Base-by-base conservation (phyloP, 2,113 vertebrate genomes). In the Mesocricetus auratus region DNA sequence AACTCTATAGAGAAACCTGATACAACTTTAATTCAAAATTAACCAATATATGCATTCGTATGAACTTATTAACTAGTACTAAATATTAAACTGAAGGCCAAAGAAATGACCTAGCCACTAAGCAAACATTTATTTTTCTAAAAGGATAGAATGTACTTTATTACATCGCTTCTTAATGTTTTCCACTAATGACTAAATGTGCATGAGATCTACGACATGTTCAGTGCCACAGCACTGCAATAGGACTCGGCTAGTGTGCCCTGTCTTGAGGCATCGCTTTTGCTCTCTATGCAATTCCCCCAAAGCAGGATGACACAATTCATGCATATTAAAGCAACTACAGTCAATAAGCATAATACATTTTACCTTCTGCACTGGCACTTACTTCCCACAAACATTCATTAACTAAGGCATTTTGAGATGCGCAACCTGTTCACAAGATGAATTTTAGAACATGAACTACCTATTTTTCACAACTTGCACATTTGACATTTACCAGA, bases 111-210 rank as follows among this genome's bases (percentile, higher is more conserved):
- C 9, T 47, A 47, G 42, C 85, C 50, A 74, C 22, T 58, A 91
- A 93, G 22, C 12, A 97, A 92, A 64, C 86, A 89, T 78, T 81
- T 53, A 73, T 81, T 82, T 85, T 22, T 81, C 53, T 16, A 74
- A 87, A 93, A 94, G 36, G 17, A 2, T 29, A 90, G n/a, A 36
- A 62, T 77, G 22, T 58, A 6, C 53, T 21, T 93, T 75, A 69
- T 26, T 64, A 31, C 42, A 89, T 94, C 74, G 64, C 2, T 1
- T 0, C 36, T 82, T 78, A 82, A 69, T 58, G 36, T 39, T 83
- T 95, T 88, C 19, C 78, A 39, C 16, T 73, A 81, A 12, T 77
- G 22, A 89, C 11, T 60, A 29, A 92, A 42, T 39, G 24, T 62
- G 22, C 58, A 17, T 83, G 58, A 62, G 93, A 36, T 83, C 16